Conservation (phyloP, 2,797 vertebrate species). For the Xenops minutus region DNA sequence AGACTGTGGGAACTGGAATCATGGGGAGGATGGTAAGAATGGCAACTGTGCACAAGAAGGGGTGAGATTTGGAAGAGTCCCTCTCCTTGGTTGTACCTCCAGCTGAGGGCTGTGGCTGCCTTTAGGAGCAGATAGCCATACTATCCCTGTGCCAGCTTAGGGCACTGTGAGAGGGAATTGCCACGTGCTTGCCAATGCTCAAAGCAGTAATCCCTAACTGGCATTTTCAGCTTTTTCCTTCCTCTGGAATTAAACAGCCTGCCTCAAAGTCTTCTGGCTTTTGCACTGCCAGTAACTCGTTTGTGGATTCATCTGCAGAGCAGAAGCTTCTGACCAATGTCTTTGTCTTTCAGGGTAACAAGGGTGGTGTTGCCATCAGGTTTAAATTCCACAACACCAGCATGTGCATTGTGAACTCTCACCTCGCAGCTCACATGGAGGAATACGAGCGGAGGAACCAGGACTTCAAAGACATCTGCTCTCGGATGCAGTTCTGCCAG, state of each 20-base stretch:
- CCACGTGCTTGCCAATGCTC: not conserved
- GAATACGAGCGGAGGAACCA: conserved; percentile 94
- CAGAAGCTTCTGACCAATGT: not conserved
- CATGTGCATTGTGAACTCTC: conserved; percentile 93
- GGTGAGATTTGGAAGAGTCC: not conserved
- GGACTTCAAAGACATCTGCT: conserved; percentile 94
- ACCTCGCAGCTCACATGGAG: conserved; percentile 91
- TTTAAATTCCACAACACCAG: conserved; percentile 94
- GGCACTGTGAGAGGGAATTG: not conserved
- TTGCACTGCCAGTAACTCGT: not conserved
- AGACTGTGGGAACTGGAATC: conserved; percentile 94
- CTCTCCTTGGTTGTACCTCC: not conserved
- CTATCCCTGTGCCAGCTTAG: not conserved
- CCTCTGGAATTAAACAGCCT: not conserved
- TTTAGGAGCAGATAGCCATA: not conserved
- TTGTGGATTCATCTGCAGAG: not conserved
- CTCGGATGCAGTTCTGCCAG: conserved; percentile 87
- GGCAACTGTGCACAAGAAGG: not conserved
- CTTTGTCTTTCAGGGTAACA: conserved; percentile 86
- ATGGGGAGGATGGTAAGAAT: conserved; percentile 95
- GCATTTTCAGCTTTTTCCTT: not conserved
- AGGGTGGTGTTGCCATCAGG: conserved; percentile 91
- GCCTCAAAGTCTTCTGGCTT: not conserved
- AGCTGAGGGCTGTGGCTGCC: not conserved
- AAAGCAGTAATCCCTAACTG: not conserved